phyloP scores from a whole-genome alignment of 2,113 vertebrate genomes.

The Myxocyprinus asiaticus region DNA sequence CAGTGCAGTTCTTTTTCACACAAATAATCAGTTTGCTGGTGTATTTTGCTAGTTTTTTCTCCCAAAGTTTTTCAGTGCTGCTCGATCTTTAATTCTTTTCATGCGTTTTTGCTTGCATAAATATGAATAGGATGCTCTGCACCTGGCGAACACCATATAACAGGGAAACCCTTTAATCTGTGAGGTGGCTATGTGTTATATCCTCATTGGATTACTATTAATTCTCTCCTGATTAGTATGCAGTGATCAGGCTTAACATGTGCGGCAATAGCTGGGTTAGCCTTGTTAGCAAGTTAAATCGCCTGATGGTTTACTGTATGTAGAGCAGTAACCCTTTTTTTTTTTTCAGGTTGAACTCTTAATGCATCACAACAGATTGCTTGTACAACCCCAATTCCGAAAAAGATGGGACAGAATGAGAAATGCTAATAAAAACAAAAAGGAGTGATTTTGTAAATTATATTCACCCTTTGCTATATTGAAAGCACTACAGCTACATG shows the following conservation, averaged over 20 bases:
- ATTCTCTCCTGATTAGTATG: conserved; percentile 38
- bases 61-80: background rate
- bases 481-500: too few relatives aligned
- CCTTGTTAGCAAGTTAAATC: conserved; percentile 25
- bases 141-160: background rate
- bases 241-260: conserved; percentile 32
- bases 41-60: background rate
- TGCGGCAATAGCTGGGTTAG: background rate
- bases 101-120: too few relatives aligned
- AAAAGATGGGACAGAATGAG: too few relatives aligned
- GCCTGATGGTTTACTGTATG: conserved; percentile 7
- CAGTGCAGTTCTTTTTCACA: too few relatives aligned
- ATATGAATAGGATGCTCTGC: background rate
- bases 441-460: too few relatives aligned
- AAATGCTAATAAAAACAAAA: too few relatives aligned
- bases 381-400: too few relatives aligned
- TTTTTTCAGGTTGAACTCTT: conserved; percentile 2
- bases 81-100: background rate
- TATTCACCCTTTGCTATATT: too few relatives aligned
- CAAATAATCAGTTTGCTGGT: background rate
- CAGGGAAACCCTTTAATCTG: background rate
- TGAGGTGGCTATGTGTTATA: conserved; percentile 22
- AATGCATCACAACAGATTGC: conserved; percentile 40
- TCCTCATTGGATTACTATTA: conserved; percentile 34
- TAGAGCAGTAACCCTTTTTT: background rate